These are phyloP conservation scores for Heloderma charlesbogerti DNA, from an alignment of 2,113 vertebrate species.

Conservation along the genomic window DNA sequence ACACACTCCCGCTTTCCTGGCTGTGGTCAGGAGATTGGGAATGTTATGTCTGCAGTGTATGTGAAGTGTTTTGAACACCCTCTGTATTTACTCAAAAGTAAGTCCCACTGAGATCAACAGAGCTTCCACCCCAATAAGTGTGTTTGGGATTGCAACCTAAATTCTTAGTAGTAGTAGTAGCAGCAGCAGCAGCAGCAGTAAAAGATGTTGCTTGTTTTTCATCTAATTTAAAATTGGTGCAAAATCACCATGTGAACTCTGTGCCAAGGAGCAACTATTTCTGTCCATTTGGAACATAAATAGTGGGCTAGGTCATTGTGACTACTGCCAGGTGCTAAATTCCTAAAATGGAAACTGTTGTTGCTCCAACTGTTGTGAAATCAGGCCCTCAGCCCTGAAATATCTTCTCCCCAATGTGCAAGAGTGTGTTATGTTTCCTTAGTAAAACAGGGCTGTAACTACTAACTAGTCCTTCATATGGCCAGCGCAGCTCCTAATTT, in stretches of 20 bases:
- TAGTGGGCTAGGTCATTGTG: neutral
- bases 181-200: too few species aligned
- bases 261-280: neutral
- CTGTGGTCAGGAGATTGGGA: neutral
- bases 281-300: neutral
- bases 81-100: neutral
- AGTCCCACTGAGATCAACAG: neutral
- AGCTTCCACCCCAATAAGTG: neutral
- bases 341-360: constrained; percentile 7
- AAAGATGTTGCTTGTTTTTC: neutral
- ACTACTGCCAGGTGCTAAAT: neutral
- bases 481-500: neutral
- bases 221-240: neutral
- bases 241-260: neutral
- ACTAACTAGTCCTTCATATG: neutral
- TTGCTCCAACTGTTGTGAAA: neutral
- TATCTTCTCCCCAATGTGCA: neutral
- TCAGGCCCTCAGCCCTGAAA: neutral
- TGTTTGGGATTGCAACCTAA: too few species aligned
- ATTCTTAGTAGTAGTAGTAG: too few species aligned
- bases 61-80: neutral
- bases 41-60: neutral
- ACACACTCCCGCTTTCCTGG: too few species aligned
- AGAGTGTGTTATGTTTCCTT: neutral
- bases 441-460: neutral